Evolutionary conservation across 2,888 invertebrate genomes (phyloP).

Genomic region (Melangyna quadrimaculata): DNA sequence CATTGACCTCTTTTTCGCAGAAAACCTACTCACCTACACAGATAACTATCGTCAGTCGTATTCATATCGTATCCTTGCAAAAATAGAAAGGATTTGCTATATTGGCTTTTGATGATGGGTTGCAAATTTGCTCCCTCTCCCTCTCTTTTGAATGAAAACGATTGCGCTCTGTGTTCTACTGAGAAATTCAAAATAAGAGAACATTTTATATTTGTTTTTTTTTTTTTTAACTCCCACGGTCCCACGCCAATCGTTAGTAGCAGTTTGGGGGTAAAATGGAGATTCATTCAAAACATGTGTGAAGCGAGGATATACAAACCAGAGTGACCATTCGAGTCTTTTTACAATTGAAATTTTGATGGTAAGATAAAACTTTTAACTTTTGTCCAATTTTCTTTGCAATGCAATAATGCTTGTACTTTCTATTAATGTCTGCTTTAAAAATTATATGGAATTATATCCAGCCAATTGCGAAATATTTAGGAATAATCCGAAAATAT

Average conservation of each 20-base stretch:
- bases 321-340: background rate
- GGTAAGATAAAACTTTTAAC: too few species aligned
- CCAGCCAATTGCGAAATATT: too few species aligned
- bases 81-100: background rate
- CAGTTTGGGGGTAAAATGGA: slow-evolving; percentile 7
- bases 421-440: too few species aligned
- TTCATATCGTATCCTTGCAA: too few species aligned
- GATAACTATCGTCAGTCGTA: background rate
- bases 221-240: background rate
- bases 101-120: background rate
- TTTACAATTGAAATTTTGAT: background rate
- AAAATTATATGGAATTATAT: too few species aligned
- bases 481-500: too few species aligned
- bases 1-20: slow-evolving; percentile 78
- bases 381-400: too few species aligned
- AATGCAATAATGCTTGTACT: too few species aligned
- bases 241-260: background rate
- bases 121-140: slow-evolving; percentile 3
- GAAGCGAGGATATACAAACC: background rate
- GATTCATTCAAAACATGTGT: slow-evolving; percentile 5
- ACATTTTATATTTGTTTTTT: too few species aligned
- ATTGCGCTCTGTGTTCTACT: background rate
- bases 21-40: slow-evolving; percentile 35
- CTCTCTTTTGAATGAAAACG: slow-evolving; percentile 35
- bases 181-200: background rate